Percentiles rank a stretch among this genome's conserved stretches.
Conservation (phyloP, 2,797 vertebrate genomes). For the Poeciliopsis infans region DNA sequence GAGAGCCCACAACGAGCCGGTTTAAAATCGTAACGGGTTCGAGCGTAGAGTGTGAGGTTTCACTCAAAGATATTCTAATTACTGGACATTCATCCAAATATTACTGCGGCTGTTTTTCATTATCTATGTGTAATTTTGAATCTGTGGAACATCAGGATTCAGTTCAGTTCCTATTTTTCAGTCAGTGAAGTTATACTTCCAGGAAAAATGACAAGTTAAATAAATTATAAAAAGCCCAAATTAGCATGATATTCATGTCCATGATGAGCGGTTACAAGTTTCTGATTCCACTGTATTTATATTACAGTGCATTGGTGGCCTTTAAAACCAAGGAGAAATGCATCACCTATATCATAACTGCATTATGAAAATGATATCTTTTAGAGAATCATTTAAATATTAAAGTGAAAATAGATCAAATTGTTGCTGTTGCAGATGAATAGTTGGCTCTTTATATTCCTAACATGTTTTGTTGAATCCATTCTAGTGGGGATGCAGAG, state of each 20-base stretch:
- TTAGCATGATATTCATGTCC: not conserved
- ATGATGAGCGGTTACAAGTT: not conserved
- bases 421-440: not conserved
- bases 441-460: not conserved
- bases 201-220: not conserved
- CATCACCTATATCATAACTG: not conserved
- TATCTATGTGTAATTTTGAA: not conserved
- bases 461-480: not conserved
- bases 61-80: too few relatives aligned
- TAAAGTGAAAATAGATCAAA: not conserved
- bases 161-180: not conserved
- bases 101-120: not conserved
- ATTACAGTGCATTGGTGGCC: not conserved
- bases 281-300: not conserved
- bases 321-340: not conserved
- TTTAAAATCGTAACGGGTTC: too few relatives aligned
- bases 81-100: too few relatives aligned
- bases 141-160: not conserved
- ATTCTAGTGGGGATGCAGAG: slow-evolving; percentile 2
- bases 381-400: not conserved
- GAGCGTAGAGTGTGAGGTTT: too few relatives aligned
- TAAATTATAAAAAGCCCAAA: not conserved
- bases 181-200: not conserved
- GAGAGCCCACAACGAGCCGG: too few relatives aligned
- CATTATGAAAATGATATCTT: not conserved